A percentile compares a stretch with the other conserved stretches of the same genome.
Evolutionary conservation across 1,140 invertebrate species (phyloP).

Genomic region (Pectinophora gossypiella): DNA sequence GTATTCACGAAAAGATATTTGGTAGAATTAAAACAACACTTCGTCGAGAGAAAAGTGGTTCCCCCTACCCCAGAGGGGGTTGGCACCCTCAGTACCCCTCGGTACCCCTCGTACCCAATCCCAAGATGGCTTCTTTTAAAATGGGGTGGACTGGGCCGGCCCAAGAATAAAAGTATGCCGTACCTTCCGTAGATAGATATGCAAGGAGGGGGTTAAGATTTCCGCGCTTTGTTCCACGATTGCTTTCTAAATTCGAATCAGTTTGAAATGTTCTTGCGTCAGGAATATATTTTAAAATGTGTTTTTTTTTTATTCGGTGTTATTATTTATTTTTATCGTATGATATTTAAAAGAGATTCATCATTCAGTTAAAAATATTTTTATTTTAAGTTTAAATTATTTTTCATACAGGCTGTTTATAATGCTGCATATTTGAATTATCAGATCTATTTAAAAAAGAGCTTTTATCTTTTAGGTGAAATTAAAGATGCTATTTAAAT

Average conservation of each 20-base stretch:
- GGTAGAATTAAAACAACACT: constrained; percentile 74
- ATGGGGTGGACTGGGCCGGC: constrained; percentile 58
- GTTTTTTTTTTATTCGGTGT: not conserved
- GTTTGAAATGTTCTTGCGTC: constrained; percentile 12
- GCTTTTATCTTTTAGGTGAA: too few species aligned
- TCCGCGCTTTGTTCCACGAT: constrained; percentile 39
- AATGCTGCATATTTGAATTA: too few species aligned
- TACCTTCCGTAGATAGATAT: constrained; percentile 50
- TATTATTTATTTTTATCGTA: not conserved
- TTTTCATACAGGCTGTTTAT: too few species aligned
- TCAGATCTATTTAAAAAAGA: too few species aligned
- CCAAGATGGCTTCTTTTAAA: constrained; percentile 73
- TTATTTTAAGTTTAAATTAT: too few species aligned
- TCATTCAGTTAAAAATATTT: too few species aligned
- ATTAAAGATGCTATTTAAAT: too few species aligned
- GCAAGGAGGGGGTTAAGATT: constrained; percentile 42
- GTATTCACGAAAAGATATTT: constrained; percentile 74
- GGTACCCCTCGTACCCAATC: constrained; percentile 30
- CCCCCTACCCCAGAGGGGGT: constrained; percentile 20
- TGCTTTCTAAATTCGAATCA: constrained; percentile 45
- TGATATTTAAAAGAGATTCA: too few species aligned
- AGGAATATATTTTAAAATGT: too few species aligned
- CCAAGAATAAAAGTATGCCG: constrained; percentile 68
- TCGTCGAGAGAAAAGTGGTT: constrained; percentile 63
- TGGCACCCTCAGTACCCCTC: not conserved